phyloP scores from a whole-genome alignment of 2,113 vertebrate species.

The Tinamus guttatus region DNA sequence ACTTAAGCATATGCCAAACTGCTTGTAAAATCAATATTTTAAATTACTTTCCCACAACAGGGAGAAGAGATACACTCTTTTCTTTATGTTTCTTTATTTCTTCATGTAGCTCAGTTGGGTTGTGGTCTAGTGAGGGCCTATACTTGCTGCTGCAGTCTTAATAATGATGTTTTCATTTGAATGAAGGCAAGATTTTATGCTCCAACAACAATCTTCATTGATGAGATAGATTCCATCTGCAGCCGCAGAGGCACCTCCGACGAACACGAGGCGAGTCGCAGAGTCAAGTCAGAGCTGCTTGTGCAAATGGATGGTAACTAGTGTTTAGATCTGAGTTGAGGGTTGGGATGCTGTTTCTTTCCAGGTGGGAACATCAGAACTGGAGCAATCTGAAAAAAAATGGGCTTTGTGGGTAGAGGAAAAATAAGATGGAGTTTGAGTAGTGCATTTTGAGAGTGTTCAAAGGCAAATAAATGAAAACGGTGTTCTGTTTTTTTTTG shows the following conservation, averaged over 20 bases:
- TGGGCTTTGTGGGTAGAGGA: background rate
- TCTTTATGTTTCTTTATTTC: background rate
- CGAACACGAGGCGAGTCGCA: constrained; percentile 85
- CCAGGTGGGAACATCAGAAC: background rate
- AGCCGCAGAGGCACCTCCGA: constrained; percentile 84
- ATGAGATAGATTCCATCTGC: constrained; percentile 87
- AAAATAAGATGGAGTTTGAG: background rate
- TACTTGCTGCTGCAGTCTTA: constrained; percentile 19
- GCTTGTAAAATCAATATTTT: background rate
- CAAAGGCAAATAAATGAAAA: background rate
- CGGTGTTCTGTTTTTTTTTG: background rate
- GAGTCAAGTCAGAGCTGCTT: constrained; percentile 87
- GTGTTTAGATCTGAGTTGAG: background rate
- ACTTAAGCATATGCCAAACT: background rate
- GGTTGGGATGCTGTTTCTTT: background rate
- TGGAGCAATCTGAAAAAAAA: background rate
- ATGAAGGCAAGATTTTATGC: constrained; percentile 85
- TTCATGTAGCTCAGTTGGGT: background rate
- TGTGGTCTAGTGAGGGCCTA: background rate
- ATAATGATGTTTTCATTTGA: constrained; percentile 41
- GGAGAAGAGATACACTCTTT: background rate
- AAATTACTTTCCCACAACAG: background rate
- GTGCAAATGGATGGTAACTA: constrained; percentile 87
- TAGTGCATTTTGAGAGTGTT: background rate
- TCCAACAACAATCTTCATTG: constrained; percentile 86